Percentiles rank a stretch among this genome's conserved stretches.
Evolutionary conservation across 2,113 vertebrate genomes (phyloP).

Genomic region (Origma solitaria): DNA sequence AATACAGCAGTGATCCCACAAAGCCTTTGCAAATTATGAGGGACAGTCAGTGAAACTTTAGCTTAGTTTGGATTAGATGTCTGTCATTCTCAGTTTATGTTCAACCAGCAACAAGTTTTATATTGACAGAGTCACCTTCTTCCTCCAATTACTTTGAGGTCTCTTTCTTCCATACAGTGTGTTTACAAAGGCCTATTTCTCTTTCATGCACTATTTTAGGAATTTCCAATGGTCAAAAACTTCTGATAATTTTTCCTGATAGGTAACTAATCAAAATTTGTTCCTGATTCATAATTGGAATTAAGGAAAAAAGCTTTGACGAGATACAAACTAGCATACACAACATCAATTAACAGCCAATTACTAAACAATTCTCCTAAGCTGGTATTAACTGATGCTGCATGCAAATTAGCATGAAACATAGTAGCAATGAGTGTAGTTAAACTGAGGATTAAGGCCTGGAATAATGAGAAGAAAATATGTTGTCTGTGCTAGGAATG

Average conservation of each 20-base stretch:
- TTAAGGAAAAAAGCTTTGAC: not conserved
- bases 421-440: not conserved
- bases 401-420: not conserved
- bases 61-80: not conserved
- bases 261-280: not conserved
- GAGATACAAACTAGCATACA: not conserved
- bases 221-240: not conserved
- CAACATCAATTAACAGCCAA: not conserved
- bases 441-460: not conserved
- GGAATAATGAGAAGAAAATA: not conserved
- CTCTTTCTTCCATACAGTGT: not conserved
- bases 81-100: not conserved
- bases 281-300: not conserved
- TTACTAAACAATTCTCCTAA: not conserved
- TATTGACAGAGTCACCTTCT: not conserved
- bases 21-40: not conserved
- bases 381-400: not conserved
- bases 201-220: not conserved
- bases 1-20: not conserved
- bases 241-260: not conserved
- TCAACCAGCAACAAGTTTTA: not conserved
- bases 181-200: not conserved
- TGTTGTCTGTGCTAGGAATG: not conserved
- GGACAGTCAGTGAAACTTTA: not conserved
- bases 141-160: not conserved